These are phyloP conservation scores for Agapostemon virescens DNA, from an alignment of 2,888 invertebrate species.

Conservation along the genomic window DNA sequence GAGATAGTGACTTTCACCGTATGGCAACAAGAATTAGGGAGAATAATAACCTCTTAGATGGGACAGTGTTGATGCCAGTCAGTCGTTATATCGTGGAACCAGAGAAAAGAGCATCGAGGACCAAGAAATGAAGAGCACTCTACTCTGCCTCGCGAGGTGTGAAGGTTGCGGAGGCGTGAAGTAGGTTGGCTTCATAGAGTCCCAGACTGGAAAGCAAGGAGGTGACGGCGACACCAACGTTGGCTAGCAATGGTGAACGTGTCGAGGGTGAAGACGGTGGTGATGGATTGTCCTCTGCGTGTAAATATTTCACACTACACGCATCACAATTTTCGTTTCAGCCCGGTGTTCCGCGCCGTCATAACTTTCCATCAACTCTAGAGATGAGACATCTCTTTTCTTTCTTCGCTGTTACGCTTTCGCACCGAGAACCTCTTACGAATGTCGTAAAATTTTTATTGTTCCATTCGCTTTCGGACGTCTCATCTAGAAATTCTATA, in stretches of 20 bases:
- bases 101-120: conserved; percentile 41
- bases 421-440: conserved; percentile 45
- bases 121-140: conserved; percentile 75
- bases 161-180: conserved; percentile 73
- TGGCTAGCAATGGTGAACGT: conserved; percentile 60
- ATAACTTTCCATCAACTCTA: conserved; percentile 63
- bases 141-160: conserved; percentile 72
- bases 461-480: conserved; percentile 32
- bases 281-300: conserved; percentile 76
- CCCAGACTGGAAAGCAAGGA: conserved; percentile 59
- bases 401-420: conserved; percentile 19
- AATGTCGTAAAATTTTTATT: conserved; percentile 48
- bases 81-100: conserved; percentile 47
- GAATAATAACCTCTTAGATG: conserved; percentile 15
- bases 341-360: conserved; percentile 63
- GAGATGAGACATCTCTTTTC: conserved; percentile 38
- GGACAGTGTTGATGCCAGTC: conserved; percentile 44
- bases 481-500: neutral
- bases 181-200: conserved; percentile 62
- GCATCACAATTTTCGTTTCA: conserved; percentile 75
- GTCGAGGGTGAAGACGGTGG: conserved; percentile 62
- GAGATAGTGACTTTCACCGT: neutral
- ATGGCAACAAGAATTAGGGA: neutral
- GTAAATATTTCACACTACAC: conserved; percentile 77
- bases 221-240: conserved; percentile 44